A percentile compares a stretch with the other conserved stretches of the same genome.
Evolutionary conservation across 2,888 invertebrate species (phyloP).

Genomic region (Ennomos fuscantarius): DNA sequence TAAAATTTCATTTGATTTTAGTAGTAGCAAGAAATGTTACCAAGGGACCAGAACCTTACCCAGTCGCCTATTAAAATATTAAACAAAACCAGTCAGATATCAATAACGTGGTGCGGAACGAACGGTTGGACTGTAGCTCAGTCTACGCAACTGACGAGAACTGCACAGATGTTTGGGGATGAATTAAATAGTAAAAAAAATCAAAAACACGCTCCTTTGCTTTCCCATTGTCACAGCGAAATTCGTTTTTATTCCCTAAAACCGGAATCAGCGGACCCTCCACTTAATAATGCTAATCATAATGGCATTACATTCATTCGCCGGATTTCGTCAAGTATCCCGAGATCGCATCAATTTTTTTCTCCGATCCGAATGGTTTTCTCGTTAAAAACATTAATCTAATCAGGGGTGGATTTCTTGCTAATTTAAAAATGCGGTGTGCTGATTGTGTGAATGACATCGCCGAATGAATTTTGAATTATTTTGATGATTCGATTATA

Average conservation of each 20-base stretch:
- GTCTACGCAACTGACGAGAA: constrained; percentile 48
- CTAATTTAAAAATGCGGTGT: constrained; percentile 56
- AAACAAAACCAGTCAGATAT: constrained; percentile 79
- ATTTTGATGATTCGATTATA: constrained; percentile 21
- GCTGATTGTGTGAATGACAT: constrained; percentile 50
- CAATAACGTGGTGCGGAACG: constrained; percentile 78
- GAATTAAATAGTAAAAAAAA: constrained; percentile 64
- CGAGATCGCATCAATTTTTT: constrained; percentile 71
- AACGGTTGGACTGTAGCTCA: constrained; percentile 59
- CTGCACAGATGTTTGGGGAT: constrained; percentile 77
- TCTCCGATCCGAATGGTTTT: constrained; percentile 59
- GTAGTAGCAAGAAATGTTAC: no score
- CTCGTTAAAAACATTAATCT: constrained; percentile 70
- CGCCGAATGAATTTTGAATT: constrained; percentile 17
- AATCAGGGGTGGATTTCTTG: constrained; percentile 59
- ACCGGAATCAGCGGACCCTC: constrained; percentile 80
- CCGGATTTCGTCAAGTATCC: constrained; percentile 79
- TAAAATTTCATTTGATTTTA: no score
- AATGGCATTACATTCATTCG: constrained; percentile 83
- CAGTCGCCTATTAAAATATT: constrained; percentile 64
- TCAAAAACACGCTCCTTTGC: constrained; percentile 59
- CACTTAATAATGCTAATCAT: constrained; percentile 82
- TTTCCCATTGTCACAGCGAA: constrained; percentile 67
- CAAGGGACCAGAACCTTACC: constrained; percentile 8
- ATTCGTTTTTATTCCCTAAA: constrained; percentile 77